Conservation (phyloP, 23 tunicate species). For the Clavelina lepadiformis region DNA sequence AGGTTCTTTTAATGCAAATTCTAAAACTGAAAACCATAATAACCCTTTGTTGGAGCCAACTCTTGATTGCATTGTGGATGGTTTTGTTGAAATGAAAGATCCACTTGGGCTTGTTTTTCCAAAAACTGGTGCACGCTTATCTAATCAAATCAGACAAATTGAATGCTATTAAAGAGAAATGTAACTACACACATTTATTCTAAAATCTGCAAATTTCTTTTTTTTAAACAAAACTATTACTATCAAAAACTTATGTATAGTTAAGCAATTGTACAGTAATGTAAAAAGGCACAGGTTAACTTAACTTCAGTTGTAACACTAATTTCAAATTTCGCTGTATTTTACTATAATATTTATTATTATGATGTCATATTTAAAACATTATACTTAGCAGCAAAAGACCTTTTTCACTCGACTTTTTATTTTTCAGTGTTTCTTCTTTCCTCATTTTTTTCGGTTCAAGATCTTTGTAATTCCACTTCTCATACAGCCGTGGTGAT, state of each 20-base stretch:
- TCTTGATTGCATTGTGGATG: constrained; percentile 38
- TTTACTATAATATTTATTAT: too few species aligned
- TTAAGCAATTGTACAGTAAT: too few species aligned
- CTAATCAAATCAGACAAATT: too few species aligned
- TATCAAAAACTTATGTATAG: too few species aligned
- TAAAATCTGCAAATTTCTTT: constrained; percentile 5
- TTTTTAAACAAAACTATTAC: constrained; percentile 18
- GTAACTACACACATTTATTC: not conserved
- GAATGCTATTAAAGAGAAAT: not conserved
- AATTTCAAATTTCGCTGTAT: too few species aligned
- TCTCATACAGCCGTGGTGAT: constrained; percentile 42
- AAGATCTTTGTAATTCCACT: constrained; percentile 60
- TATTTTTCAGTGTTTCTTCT: constrained; percentile 30
- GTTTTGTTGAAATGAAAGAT: constrained; percentile 34
- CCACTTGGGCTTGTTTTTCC: constrained; percentile 42
- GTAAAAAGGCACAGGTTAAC: too few species aligned
- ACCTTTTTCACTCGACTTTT: constrained; percentile 5
- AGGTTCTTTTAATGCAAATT: not conserved
- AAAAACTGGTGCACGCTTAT: not conserved
- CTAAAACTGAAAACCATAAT: constrained; percentile 1
- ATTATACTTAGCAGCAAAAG: too few species aligned
- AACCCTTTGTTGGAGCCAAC: constrained; percentile 42
- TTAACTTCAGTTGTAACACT: too few species aligned
- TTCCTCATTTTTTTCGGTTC: constrained; percentile 73
- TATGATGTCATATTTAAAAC: too few species aligned